Evolutionary conservation across 2,113 vertebrate genomes (phyloP).

Genomic region (Phaethornis superciliosus): DNA sequence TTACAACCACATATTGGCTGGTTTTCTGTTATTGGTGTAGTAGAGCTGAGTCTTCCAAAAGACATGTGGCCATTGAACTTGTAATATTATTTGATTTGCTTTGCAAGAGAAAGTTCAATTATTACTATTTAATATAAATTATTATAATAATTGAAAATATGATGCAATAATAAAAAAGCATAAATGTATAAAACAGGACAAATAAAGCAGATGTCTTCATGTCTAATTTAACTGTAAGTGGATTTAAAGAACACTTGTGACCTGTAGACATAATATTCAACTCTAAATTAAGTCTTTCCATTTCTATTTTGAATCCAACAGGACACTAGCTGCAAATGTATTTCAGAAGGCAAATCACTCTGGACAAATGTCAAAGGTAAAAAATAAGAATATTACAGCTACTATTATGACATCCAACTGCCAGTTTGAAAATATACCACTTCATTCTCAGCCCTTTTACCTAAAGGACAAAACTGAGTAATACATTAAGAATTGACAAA

Average conservation of each 20-base stretch:
- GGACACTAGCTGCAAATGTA: neutral
- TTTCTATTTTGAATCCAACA: neutral
- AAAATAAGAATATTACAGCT: neutral
- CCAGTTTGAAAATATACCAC: neutral
- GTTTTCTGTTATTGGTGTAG: neutral
- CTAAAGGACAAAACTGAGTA: neutral
- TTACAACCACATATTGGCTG: neutral
- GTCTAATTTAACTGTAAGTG: neutral
- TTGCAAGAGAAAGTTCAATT: neutral
- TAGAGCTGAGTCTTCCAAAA: neutral
- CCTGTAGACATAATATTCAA: neutral
- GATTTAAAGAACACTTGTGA: neutral
- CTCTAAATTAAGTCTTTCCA: neutral
- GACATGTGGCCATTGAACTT: neutral
- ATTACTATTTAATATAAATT: neutral
- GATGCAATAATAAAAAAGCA: neutral
- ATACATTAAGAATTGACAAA: neutral
- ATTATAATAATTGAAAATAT: neutral
- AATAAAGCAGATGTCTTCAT: neutral
- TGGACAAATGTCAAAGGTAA: neutral
- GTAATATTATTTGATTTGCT: neutral
- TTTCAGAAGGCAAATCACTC: neutral
- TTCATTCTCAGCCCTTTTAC: neutral
- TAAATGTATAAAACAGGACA: neutral
- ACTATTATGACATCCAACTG: neutral